phyloP scores from a whole-genome alignment of 2,888 invertebrate genomes.

The Coelopa pilipes region DNA sequence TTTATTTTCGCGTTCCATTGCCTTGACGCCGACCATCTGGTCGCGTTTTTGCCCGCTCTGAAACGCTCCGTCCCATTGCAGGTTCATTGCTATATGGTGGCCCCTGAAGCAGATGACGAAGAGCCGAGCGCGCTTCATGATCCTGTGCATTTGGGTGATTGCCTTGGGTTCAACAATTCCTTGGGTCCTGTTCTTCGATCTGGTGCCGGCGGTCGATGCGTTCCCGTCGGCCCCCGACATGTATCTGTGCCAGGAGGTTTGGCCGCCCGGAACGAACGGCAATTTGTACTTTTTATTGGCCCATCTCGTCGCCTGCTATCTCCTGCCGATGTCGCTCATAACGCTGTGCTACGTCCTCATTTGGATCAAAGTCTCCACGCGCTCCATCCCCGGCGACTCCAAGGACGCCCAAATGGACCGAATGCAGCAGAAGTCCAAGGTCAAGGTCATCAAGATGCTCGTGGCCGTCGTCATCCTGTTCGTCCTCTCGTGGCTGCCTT shows the following conservation, averaged over 20 bases:
- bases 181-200: conserved; percentile 90
- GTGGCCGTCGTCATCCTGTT: conserved; percentile 93
- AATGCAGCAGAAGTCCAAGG: conserved; percentile 94
- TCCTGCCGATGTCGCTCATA: conserved; percentile 89
- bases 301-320: conserved; percentile 89
- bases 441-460: conserved; percentile 94
- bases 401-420: conserved; percentile 91
- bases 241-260: conserved; percentile 82
- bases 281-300: conserved; percentile 88
- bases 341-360: conserved; percentile 92
- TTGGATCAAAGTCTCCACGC: conserved; percentile 89
- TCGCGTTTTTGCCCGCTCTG: not conserved
- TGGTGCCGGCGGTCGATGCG: conserved; percentile 67
- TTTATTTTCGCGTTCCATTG: too few relatives aligned
- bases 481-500: conserved; percentile 91
- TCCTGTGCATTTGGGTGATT: conserved; percentile 89
- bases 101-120: conserved; percentile 92
- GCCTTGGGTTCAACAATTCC: conserved; percentile 87
- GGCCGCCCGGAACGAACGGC: conserved; percentile 86
- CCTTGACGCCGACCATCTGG: too few relatives aligned
- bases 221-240: conserved; percentile 78
- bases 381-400: conserved; percentile 90
- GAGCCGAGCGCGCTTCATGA: conserved; percentile 86
- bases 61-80: conserved; percentile 69
- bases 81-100: conserved; percentile 96